Conservation (phyloP, 2,113 vertebrate species). For the Takifugu flavidus region DNA sequence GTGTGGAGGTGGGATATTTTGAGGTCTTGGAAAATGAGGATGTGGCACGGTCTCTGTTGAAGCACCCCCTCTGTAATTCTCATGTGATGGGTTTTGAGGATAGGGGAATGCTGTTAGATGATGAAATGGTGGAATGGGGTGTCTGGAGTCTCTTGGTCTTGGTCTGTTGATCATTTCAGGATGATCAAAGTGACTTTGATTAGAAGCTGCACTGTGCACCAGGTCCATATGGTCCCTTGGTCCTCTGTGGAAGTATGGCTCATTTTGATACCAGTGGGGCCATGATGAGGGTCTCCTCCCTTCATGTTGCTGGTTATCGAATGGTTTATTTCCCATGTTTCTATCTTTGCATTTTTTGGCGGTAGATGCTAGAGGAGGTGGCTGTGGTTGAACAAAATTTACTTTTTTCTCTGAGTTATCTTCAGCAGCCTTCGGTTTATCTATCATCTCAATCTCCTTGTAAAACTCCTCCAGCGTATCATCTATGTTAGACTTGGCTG, state of each 20-base stretch:
- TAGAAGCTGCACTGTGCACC: not conserved
- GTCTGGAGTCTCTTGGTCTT: slow-evolving; percentile 16
- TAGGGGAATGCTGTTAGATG: slow-evolving; percentile 21
- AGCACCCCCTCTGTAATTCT: not conserved
- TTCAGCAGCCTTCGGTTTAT: slow-evolving; percentile 19
- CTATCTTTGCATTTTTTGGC: not conserved
- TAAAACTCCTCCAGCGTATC: slow-evolving; percentile 72
- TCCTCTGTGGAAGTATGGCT: slow-evolving; percentile 42
- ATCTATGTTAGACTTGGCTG: slow-evolving; percentile 47
- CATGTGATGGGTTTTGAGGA: slow-evolving; percentile 11
- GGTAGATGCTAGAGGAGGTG: not conserved
- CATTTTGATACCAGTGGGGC: slow-evolving; percentile 46
- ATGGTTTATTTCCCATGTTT: not conserved
- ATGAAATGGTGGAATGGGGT: slow-evolving; percentile 27
- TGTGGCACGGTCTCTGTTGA: not conserved
- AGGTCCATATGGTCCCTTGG: slow-evolving; percentile 14
- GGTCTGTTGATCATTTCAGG: slow-evolving; percentile 19
- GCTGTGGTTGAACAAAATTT: not conserved
- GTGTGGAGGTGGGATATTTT: slow-evolving; percentile 10
- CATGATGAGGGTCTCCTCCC: slow-evolving; percentile 3
- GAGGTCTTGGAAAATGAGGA: not conserved
- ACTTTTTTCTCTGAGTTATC: not conserved
- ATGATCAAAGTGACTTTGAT: slow-evolving; percentile 22
- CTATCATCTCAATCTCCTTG: slow-evolving; percentile 69
- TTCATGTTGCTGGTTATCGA: slow-evolving; percentile 4